A percentile compares a stretch with the other conserved stretches of the same genome.
Conservation (phyloP, 2,797 vertebrate species). For the Glyptemys insculpta region DNA sequence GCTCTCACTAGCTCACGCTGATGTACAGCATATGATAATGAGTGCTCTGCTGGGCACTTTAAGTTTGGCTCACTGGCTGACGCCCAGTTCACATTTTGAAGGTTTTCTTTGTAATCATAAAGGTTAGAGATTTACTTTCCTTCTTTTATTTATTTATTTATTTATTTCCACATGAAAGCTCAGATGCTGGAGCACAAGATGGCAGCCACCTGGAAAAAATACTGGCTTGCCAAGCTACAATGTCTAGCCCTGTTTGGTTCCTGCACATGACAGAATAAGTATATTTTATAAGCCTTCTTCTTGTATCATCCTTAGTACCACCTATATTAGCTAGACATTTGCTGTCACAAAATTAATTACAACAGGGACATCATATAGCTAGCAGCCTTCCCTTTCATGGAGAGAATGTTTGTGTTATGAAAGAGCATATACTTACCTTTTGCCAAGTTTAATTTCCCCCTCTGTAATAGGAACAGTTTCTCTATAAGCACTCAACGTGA, state of each 20-base stretch:
- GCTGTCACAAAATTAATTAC: constrained; percentile 15
- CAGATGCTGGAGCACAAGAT: neutral
- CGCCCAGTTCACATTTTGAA: rapidly evolving
- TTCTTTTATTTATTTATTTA: neutral
- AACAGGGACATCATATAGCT: constrained; percentile 53
- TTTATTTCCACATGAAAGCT: neutral
- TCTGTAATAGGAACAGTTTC: neutral
- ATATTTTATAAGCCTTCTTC: neutral
- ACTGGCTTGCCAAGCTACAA: constrained; percentile 8
- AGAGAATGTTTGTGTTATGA: neutral
- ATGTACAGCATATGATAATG: too few relatives aligned
- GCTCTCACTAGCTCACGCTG: too few relatives aligned
- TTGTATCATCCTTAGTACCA: constrained; percentile 40
- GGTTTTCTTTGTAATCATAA: neutral
- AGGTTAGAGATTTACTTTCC: neutral
- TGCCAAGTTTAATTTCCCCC: neutral
- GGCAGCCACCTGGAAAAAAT: neutral
- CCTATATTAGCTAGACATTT: constrained; percentile 28
- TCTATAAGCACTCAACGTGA: neutral
- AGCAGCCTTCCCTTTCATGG: neutral
- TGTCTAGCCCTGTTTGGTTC: constrained; percentile 55
- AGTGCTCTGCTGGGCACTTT: too few relatives aligned
- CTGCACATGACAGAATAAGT: neutral
- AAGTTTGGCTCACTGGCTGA: neutral
- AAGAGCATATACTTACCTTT: neutral